These are phyloP conservation scores for Sciurus carolinensis DNA, from an alignment of 2,797 vertebrate genomes.

Conservation along the genomic window DNA sequence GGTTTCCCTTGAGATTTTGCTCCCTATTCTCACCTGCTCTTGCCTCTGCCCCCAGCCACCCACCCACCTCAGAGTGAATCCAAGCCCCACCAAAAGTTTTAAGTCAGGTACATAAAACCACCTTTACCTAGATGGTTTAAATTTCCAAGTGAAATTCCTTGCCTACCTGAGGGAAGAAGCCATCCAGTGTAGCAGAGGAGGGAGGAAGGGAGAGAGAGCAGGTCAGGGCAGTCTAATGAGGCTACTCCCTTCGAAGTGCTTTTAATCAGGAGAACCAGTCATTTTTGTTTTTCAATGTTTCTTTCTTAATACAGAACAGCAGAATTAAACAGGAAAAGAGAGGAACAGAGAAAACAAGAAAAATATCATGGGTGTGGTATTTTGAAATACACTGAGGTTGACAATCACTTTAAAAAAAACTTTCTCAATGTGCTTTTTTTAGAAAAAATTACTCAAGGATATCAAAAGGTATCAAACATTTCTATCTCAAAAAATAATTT, in stretches of 20 bases:
- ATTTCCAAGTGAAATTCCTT: constrained; percentile 64
- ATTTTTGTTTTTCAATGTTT: not conserved
- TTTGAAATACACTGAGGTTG: not conserved
- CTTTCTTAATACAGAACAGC: not conserved
- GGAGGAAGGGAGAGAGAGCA: fast-evolving
- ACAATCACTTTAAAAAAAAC: constrained; percentile 13
- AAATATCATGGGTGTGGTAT: not conserved
- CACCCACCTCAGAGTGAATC: not conserved
- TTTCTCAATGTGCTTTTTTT: not conserved
- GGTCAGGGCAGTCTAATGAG: not conserved
- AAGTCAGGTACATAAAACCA: not conserved
- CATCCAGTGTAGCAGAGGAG: not conserved
- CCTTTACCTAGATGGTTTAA: not conserved
- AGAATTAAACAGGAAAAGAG: not conserved
- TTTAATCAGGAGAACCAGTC: not conserved
- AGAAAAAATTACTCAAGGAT: not conserved
- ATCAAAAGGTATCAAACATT: not conserved
- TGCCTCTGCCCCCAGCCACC: not conserved
- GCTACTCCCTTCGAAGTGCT: not conserved
- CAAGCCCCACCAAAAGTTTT: not conserved
- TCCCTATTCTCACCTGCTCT: not conserved
- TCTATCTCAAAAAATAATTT: not conserved
- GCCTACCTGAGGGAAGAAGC: not conserved
- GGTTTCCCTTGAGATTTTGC: not conserved
- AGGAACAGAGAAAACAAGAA: not conserved